A percentile compares a stretch with the other conserved stretches of the same genome.
Evolutionary conservation across 1,140 invertebrate genomes (phyloP).

Genomic region (Leptinotarsa defecta): DNA sequence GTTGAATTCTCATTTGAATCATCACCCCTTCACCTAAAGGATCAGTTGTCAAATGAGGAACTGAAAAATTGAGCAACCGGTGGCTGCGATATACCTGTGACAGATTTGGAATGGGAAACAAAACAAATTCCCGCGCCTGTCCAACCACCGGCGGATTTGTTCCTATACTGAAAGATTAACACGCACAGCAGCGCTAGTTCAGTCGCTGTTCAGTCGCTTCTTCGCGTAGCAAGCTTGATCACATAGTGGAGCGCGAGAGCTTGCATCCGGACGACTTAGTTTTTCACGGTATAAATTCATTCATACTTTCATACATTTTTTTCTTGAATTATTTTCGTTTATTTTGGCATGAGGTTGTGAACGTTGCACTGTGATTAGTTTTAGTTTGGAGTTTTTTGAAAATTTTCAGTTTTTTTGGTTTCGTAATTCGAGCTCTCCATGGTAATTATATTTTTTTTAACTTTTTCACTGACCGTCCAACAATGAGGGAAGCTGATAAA

Average conservation of each 20-base stretch:
- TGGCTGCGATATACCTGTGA: neutral
- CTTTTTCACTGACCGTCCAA: neutral
- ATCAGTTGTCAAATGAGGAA: neutral
- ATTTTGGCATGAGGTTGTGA: constrained; percentile 18
- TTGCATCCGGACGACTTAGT: neutral
- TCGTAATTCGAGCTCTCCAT: neutral
- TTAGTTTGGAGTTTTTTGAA: neutral
- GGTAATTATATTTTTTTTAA: constrained; percentile 14
- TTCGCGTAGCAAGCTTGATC: neutral
- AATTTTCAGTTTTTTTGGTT: constrained; percentile 8
- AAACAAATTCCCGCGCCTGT: constrained; percentile 12
- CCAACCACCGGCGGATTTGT: constrained; percentile 20
- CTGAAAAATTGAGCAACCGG: neutral
- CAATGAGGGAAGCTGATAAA: neutral
- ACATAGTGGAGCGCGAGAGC: neutral
- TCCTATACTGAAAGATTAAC: constrained; percentile 4
- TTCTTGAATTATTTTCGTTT: neutral
- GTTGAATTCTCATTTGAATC: neutral
- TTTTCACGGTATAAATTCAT: constrained; percentile 4
- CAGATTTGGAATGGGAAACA: constrained; percentile 12
- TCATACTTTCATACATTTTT: neutral
- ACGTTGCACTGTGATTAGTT: constrained; percentile 17
- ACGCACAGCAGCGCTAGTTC: constrained; percentile 4
- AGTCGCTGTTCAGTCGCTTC: constrained; percentile 4
- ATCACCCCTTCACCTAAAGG: neutral